phyloP scores from a whole-genome alignment of 1,140 invertebrate species.

The Charaxes varanes region DNA sequence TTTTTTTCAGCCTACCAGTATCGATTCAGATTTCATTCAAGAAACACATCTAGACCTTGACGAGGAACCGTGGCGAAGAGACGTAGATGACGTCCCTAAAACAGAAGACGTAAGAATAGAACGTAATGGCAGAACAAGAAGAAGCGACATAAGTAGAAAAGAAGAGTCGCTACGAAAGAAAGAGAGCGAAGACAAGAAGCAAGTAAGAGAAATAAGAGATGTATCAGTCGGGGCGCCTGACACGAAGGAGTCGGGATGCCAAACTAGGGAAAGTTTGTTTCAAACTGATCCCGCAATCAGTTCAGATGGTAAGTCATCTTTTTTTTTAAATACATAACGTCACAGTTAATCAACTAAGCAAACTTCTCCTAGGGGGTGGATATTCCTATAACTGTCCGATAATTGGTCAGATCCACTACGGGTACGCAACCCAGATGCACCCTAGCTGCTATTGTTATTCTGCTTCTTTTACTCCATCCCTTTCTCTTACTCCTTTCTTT shows the following conservation, averaged over 20 bases:
- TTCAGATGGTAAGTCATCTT: conserved; percentile 48
- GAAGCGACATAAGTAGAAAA: conserved; percentile 51
- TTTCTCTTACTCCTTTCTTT: no score
- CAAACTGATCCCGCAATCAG: conserved; percentile 64
- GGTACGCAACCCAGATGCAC: no score
- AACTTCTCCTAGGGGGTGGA: no score
- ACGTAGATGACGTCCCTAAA: conserved; percentile 48
- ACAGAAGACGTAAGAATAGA: conserved; percentile 47
- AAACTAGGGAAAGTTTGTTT: conserved; percentile 86
- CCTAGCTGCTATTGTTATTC: no score
- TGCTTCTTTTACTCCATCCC: no score
- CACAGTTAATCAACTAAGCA: no score
- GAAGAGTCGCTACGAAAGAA: conserved; percentile 53
- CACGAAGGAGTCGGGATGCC: conserved; percentile 85
- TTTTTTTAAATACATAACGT: no score
- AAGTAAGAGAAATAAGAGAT: conserved; percentile 59
- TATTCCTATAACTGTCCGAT: no score
- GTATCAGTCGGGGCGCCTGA: conserved; percentile 73
- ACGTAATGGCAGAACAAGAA: conserved; percentile 51
- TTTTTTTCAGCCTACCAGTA: conserved; percentile 45
- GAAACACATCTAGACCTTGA: conserved; percentile 61
- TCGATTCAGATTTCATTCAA: conserved; percentile 58
- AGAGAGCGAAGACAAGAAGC: conserved; percentile 45
- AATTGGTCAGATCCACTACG: no score
- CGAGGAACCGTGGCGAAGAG: conserved; percentile 67